Conservation (phyloP, 2,113 vertebrate genomes). For the rabbit (Oryctolagus cuniculus) region DNA sequence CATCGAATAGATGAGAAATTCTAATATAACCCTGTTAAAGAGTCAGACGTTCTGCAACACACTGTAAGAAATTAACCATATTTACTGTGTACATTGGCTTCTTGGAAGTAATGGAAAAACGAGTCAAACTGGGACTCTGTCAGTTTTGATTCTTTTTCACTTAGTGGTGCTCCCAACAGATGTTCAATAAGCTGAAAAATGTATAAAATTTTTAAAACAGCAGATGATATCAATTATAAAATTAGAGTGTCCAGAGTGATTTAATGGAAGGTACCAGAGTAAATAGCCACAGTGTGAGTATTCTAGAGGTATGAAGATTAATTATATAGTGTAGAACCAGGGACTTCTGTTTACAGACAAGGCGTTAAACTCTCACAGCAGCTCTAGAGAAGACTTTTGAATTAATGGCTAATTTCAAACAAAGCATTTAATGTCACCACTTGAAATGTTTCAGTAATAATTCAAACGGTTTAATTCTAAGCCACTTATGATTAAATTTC, state of each 20-base stretch:
- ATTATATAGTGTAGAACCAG: slow-evolving; percentile 70
- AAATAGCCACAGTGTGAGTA: slow-evolving; percentile 30
- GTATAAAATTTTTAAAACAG: slow-evolving; percentile 35
- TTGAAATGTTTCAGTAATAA: slow-evolving; percentile 87
- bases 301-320: slow-evolving; percentile 73
- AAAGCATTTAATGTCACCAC: slow-evolving; percentile 75
- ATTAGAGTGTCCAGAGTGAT: slow-evolving; percentile 29
- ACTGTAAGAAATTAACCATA: not conserved
- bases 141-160: not conserved
- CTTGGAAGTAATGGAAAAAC: slow-evolving; percentile 31
- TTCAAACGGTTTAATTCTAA: slow-evolving; percentile 87
- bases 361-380: slow-evolving; percentile 68
- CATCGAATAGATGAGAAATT: not conserved
- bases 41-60: not conserved
- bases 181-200: slow-evolving; percentile 37
- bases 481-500: slow-evolving; percentile 87
- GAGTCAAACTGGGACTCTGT: not conserved
- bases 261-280: slow-evolving; percentile 19
- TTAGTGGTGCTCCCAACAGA: slow-evolving; percentile 26
- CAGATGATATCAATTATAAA: slow-evolving; percentile 59
- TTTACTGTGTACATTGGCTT: not conserved
- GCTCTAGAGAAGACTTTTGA: slow-evolving; percentile 65
- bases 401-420: slow-evolving; percentile 80
- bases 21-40: not conserved
- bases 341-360: slow-evolving; percentile 76